A percentile compares a stretch with the other conserved stretches of the same genome.
Evolutionary conservation across 2,888 invertebrate species (phyloP).

Genomic region (Encarsia formosa): DNA sequence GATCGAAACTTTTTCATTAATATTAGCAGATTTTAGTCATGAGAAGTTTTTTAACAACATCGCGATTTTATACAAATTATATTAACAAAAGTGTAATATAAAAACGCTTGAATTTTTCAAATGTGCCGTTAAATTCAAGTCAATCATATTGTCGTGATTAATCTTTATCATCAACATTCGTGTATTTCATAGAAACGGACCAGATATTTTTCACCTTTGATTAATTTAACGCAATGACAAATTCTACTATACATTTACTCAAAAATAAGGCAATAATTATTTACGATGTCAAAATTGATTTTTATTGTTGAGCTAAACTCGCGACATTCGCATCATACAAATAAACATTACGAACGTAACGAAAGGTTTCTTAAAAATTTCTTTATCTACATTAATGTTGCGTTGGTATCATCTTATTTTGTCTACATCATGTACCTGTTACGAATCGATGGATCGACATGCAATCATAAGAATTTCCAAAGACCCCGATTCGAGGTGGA

Average conservation of each 20-base stretch:
- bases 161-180: too few relatives aligned
- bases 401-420: slow-evolving; percentile 11
- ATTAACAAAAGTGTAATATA: too few relatives aligned
- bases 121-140: neutral
- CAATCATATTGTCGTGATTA: too few relatives aligned
- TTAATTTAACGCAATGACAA: too few relatives aligned
- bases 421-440: slow-evolving; percentile 24
- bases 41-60: too few relatives aligned
- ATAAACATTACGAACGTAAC: neutral
- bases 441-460: slow-evolving; percentile 27
- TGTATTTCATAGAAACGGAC: too few relatives aligned
- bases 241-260: too few relatives aligned
- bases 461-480: slow-evolving; percentile 17
- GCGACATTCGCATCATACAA: neutral
- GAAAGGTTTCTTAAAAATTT: slow-evolving; percentile 10
- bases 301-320: neutral
- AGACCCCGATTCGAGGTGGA: slow-evolving; percentile 11
- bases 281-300: neutral
- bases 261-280: too few relatives aligned
- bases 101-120: neutral
- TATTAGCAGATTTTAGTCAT: too few relatives aligned
- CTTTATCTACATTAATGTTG: slow-evolving; percentile 3
- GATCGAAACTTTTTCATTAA: too few relatives aligned
- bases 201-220: too few relatives aligned
- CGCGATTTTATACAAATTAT: too few relatives aligned